phyloP scores from a whole-genome alignment of 2,797 vertebrate genomes.

The Lepilemur septentrionalis region DNA sequence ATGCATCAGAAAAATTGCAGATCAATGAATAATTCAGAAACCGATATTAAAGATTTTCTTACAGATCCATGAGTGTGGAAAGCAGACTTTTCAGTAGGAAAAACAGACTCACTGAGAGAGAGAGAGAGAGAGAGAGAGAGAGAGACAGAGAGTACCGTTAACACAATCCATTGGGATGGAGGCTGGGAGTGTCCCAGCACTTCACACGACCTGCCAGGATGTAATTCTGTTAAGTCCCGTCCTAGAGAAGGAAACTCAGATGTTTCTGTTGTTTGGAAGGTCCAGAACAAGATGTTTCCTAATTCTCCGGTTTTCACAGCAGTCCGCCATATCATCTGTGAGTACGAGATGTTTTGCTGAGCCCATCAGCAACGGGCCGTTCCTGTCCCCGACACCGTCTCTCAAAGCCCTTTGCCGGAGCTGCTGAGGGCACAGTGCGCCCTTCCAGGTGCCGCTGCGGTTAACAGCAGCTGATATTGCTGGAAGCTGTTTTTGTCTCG shows the following conservation, averaged over 20 bases:
- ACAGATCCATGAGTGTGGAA: background rate
- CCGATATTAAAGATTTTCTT: background rate
- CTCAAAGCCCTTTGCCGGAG: background rate
- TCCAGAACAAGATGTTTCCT: background rate
- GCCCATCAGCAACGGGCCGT: accelerated
- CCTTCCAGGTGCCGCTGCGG: background rate
- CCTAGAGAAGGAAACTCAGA: background rate
- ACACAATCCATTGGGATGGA: background rate
- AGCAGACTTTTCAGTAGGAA: background rate
- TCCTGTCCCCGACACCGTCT: background rate
- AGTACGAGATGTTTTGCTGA: background rate
- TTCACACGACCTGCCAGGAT: accelerated
- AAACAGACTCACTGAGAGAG: background rate
- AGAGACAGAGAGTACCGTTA: too few relatives aligned
- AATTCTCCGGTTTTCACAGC: background rate
- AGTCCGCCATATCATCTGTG: background rate
- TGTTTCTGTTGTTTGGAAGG: background rate
- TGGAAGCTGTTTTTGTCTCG: background rate
- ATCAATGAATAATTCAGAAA: background rate
- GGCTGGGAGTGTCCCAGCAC: accelerated
- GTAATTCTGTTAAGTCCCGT: accelerated
- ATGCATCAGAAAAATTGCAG: background rate
- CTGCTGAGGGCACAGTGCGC: accelerated
- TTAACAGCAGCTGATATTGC: background rate
- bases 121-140: too few relatives aligned